These are phyloP conservation scores for Adelosebastes latens DNA, from an alignment of 2,797 vertebrate species.

Conservation along the genomic window DNA sequence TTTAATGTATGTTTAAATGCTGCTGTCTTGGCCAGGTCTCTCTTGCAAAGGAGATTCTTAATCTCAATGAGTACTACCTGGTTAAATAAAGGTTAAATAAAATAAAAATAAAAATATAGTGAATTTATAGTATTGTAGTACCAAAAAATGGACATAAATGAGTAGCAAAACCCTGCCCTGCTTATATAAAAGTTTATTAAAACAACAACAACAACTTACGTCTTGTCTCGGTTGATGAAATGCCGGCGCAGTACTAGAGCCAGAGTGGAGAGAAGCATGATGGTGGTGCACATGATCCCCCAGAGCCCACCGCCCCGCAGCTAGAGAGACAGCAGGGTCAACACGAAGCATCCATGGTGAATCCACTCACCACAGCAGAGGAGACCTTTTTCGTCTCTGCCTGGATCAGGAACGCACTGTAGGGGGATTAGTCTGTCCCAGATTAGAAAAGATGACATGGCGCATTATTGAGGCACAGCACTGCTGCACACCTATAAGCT, in stretches of 20 bases:
- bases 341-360: slow-evolving; percentile 25
- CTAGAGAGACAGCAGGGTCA: slow-evolving; percentile 37
- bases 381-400: slow-evolving; percentile 22
- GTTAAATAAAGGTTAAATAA: no score
- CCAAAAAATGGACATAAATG: background rate
- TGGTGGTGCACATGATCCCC: slow-evolving; percentile 89
- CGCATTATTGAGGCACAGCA: slow-evolving; percentile 40
- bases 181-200: background rate
- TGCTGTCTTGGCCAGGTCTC: no score
- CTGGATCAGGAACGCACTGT: slow-evolving; percentile 41
- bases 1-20: no score
- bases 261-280: slow-evolving; percentile 89
- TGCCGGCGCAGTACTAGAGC: slow-evolving; percentile 84
- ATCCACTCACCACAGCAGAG: background rate
- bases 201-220: slow-evolving; percentile 78
- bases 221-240: slow-evolving; percentile 87
- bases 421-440: slow-evolving; percentile 67
- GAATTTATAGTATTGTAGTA: background rate
- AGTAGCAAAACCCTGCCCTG: background rate
- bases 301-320: slow-evolving; percentile 7
- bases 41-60: no score
- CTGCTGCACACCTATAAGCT: slow-evolving; percentile 29
- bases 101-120: no score
- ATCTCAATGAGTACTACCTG: no score
- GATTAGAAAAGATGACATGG: slow-evolving; percentile 76